These are phyloP conservation scores for Scaeva pyrastri DNA, from an alignment of 2,888 invertebrate species.

Conservation along the genomic window DNA sequence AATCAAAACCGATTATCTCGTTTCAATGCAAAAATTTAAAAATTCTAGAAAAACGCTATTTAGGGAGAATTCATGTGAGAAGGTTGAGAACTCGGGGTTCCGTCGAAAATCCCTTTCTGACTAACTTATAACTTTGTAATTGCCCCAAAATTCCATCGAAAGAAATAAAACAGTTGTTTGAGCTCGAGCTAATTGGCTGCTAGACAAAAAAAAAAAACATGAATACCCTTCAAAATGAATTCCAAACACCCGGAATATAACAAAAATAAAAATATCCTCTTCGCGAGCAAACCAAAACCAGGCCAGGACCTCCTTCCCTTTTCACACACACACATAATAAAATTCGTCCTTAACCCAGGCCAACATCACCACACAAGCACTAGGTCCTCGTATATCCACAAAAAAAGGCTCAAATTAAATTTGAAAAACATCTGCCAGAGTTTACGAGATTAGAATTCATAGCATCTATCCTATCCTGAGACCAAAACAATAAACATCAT, in stretches of 20 bases:
- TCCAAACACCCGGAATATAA: conserved; percentile 14
- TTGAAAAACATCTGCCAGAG: conserved; percentile 67
- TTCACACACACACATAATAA: not conserved
- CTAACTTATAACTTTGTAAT: not conserved
- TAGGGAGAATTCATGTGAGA: too few species aligned
- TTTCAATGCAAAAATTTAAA: too few species aligned
- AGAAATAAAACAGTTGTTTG: conserved; percentile 12
- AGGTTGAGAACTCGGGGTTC: too few species aligned
- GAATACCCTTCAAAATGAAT: not conserved
- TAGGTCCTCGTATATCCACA: not conserved
- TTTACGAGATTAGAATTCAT: conserved; percentile 67
- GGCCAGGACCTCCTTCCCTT: conserved; percentile 29
- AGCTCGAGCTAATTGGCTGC: conserved; percentile 7
- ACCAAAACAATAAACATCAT: conserved; percentile 28
- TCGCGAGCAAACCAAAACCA: conserved; percentile 7
- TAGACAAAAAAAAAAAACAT: not conserved
- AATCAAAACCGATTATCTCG: too few species aligned
- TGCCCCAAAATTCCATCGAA: not conserved
- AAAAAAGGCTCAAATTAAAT: conserved; percentile 35
- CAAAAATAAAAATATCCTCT: conserved; percentile 12
- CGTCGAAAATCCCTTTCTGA: too few species aligned
- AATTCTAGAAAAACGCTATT: too few species aligned
- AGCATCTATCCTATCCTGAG: conserved; percentile 38
- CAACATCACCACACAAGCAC: conserved; percentile 40
- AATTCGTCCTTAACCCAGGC: conserved; percentile 19